These are phyloP conservation scores for Eilema caniola DNA, from an alignment of 2,888 invertebrate genomes.

Conservation along the genomic window DNA sequence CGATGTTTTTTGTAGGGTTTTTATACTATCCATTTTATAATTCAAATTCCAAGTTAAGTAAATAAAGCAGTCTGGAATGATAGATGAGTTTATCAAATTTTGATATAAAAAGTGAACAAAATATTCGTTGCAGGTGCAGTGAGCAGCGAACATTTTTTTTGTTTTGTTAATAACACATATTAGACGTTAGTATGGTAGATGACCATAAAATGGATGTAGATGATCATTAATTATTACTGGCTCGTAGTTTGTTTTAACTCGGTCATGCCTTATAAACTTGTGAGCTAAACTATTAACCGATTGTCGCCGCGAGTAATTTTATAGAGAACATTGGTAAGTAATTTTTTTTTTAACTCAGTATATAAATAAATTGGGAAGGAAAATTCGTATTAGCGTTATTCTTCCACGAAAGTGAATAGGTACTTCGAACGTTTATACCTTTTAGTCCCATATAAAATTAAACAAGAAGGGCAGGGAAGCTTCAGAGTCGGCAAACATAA, in stretches of 20 bases:
- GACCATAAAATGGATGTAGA: slow-evolving; percentile 83
- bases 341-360: no score
- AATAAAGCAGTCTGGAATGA: slow-evolving; percentile 41
- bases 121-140: slow-evolving; percentile 69
- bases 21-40: slow-evolving; percentile 19
- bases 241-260: slow-evolving; percentile 82
- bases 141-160: slow-evolving; percentile 59
- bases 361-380: slow-evolving; percentile 50
- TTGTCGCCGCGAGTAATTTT: slow-evolving; percentile 77
- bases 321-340: no score
- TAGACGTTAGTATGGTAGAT: slow-evolving; percentile 66
- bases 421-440: not conserved
- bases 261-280: slow-evolving; percentile 81
- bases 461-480: no score
- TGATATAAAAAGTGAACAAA: slow-evolving; percentile 32
- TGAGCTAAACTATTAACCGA: slow-evolving; percentile 80
- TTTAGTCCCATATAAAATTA: no score
- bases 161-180: slow-evolving; percentile 73
- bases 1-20: slow-evolving; percentile 37
- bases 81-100: slow-evolving; percentile 45
- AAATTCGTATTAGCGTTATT: slow-evolving; percentile 41
- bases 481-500: no score
- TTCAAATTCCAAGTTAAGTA: slow-evolving; percentile 24
- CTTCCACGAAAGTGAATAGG: slow-evolving; percentile 29
- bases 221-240: slow-evolving; percentile 81